Evolutionary conservation across 1,140 invertebrate genomes (phyloP).

Genomic region (Platorchestia sp.): DNA sequence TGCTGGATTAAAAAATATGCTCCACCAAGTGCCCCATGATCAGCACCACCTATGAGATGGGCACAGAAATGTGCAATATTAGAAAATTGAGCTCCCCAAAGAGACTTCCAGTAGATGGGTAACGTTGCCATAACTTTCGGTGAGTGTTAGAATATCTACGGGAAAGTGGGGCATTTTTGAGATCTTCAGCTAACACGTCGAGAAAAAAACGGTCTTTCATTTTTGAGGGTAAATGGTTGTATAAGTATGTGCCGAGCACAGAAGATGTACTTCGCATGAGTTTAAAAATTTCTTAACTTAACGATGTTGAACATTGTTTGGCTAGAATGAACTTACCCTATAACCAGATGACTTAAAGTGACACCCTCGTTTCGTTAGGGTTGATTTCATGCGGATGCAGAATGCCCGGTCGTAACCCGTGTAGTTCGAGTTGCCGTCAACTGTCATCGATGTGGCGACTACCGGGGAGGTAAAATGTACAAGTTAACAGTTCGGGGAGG

Average conservation of each 20-base stretch:
- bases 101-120: background rate
- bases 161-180: background rate
- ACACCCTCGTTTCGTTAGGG: slow-evolving; percentile 95
- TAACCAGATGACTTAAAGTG: slow-evolving; percentile 99
- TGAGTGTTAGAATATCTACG: background rate
- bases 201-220: background rate
- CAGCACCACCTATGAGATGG: slow-evolving; percentile 85
- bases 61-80: background rate
- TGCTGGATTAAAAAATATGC: background rate
- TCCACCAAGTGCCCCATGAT: slow-evolving; percentile 89
- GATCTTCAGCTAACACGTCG: background rate
- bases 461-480: slow-evolving; percentile 61
- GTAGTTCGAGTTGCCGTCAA: slow-evolving; percentile 81
- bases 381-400: slow-evolving; percentile 98
- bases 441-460: slow-evolving; percentile 90
- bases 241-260: background rate
- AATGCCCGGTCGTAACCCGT: slow-evolving; percentile 92
- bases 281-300: background rate
- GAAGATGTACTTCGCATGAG: background rate
- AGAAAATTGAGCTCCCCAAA: too few relatives aligned
- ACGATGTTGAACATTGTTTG: background rate
- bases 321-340: slow-evolving; percentile 80
- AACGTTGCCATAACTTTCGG: background rate
- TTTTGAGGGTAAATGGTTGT: background rate
- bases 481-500: background rate